A percentile compares a stretch with the other conserved stretches of the same genome.
phyloP scores from a whole-genome alignment of 2,113 vertebrate genomes.

The Semnornis frantzii region DNA sequence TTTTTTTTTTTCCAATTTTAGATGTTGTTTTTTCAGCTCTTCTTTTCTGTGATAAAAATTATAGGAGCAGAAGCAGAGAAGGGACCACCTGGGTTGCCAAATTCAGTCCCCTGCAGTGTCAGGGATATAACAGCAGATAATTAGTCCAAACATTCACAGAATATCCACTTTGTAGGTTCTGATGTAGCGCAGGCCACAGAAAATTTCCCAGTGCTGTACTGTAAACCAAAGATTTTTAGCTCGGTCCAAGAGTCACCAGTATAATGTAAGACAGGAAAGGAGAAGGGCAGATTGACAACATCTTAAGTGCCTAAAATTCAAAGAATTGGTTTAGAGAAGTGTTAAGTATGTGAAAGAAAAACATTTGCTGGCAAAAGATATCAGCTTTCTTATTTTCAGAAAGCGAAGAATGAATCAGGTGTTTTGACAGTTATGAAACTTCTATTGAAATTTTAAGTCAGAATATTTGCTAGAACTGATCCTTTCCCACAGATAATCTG shows the following conservation, averaged over 20 bases:
- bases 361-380: constrained; percentile 25
- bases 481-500: constrained; percentile 62
- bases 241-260: constrained; percentile 3
- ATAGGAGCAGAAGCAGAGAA: constrained; percentile 39
- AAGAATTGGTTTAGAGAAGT: constrained; percentile 10
- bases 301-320: constrained; percentile 44
- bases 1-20: constrained; percentile 65
- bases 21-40: constrained; percentile 29
- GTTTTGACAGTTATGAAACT: constrained; percentile 52
- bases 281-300: constrained; percentile 26
- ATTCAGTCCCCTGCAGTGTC: constrained; percentile 45
- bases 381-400: constrained; percentile 44
- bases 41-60: constrained; percentile 13
- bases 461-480: constrained; percentile 40
- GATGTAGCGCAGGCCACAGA: constrained; percentile 42
- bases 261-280: constrained; percentile 42
- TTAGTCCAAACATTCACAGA: constrained; percentile 58
- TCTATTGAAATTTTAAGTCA: constrained; percentile 29
- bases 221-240: constrained; percentile 28
- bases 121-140: constrained; percentile 55
- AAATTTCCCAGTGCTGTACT: constrained; percentile 38
- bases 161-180: constrained; percentile 43
- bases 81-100: constrained; percentile 64
- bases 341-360: constrained; percentile 53
- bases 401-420: constrained; percentile 48